Evolutionary conservation across 2,113 vertebrate species (phyloP).

Genomic region (Anser cygnoides): DNA sequence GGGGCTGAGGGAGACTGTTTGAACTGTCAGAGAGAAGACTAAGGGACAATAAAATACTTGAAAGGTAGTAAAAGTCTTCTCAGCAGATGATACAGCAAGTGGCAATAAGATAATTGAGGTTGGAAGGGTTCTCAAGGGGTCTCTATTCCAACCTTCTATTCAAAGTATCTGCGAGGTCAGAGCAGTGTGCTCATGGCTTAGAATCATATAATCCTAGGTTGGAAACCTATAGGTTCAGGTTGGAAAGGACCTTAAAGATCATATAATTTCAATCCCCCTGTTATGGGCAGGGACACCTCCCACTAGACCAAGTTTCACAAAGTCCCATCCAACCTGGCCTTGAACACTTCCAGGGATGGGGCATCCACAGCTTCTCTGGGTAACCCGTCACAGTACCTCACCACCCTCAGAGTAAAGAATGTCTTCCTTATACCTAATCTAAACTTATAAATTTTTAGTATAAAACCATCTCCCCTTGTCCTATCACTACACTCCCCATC

Average conservation of each 20-base stretch:
- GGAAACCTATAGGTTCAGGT: too few species aligned
- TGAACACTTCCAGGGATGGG: neutral
- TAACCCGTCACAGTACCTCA: neutral
- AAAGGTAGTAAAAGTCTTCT: neutral
- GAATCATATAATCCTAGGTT: neutral
- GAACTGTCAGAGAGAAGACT: neutral
- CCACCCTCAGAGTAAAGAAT: neutral
- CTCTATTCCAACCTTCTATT: neutral
- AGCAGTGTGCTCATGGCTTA: neutral
- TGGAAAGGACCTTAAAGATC: neutral
- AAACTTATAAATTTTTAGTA: neutral
- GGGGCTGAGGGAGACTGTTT: neutral
- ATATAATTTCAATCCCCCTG: neutral
- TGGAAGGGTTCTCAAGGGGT: neutral
- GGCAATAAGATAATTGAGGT: neutral
- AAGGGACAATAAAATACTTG: neutral
- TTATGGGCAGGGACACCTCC: too few species aligned
- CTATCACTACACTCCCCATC: neutral
- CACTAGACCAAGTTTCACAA: neutral
- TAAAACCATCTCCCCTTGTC: neutral
- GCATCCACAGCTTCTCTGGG: neutral
- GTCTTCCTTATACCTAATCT: neutral
- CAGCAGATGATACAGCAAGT: neutral
- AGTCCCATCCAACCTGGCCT: neutral
- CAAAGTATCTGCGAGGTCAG: neutral